Base-by-base conservation (phyloP, 2,888 invertebrate species). In the Oligia latruncula region DNA sequence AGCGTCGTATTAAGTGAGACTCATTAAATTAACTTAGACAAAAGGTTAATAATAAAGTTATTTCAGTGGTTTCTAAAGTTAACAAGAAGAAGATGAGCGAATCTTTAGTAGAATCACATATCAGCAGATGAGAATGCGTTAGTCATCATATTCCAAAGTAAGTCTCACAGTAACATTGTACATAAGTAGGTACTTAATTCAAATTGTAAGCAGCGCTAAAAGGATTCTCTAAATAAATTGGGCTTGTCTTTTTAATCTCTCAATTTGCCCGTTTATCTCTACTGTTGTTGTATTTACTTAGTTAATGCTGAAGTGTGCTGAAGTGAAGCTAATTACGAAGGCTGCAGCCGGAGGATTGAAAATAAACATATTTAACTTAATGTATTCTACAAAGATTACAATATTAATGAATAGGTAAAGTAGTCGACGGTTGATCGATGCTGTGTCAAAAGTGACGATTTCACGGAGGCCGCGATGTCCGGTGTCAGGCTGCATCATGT, bases 201-300 rank as follows among this genome's bases (percentile, higher is more conserved):
- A 72, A 84, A 75, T 87, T 85, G 68, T 71, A 81, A 71, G 75
- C 71, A 67, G 60, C 67, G 55, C 49, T 73, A 52, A 58, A 64
- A 73, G 60, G 76, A 40, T 70, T 81, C 43, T 62, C 52, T 52
- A 60, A 71, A 87, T 86, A 74, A 83, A 83, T 74, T 83, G 46
- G 49, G 43, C 46, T 83, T 74, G 80, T 78, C 40, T 82, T 87
- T 87, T 77, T 85, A 78, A 85, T 80, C 78, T 77, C 70, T 43
- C 71, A 82, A 85, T 85, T 81, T 86, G 52, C 29, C 65, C 62
- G 65, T 71, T 76, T 71, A 65, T 77, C 71, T 71, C 8, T 20
- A 9, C 60, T 43, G 52, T 68, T 67, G 20, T 74, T 80, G 74
- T 68, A 74, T 75, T 74, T 58, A 40, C 74, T 85, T 66, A 70